Evolutionary conservation across 2,113 vertebrate genomes (phyloP), one percentile per base, ranked within the genome.

Genomic region (Cariama cristata): DNA sequence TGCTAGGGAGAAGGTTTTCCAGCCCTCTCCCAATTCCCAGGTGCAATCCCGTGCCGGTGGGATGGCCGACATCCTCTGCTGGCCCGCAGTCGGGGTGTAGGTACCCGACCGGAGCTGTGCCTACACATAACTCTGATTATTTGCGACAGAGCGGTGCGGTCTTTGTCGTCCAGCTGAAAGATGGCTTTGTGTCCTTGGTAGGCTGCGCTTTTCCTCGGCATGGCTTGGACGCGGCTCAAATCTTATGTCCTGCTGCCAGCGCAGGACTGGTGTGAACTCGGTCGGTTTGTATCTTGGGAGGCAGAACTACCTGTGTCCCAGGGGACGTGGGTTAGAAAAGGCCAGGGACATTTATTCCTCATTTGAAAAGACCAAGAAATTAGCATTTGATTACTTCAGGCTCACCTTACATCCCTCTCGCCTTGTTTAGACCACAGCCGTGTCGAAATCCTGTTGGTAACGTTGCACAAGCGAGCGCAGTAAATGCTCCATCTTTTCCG

Each of bases 81-180:
- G 5, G 6, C 62, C 60, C 8, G 0, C 35, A 4, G 67, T 3
- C 2, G 2, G 47, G 56, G 14, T 9, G 35, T 5, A 12, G 67
- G 45, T 23, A 12, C 33, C 2, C 3, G 14, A 27, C 18, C 3
- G 4, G 74, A 38, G 49, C 56, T 7, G 18, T 20, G 28, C 24
- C 12, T 28, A 1, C 32, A 7, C 10, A 18, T 13, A 40, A 56
- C 40, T 16, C 14, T 2, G 59, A 13, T 59, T 12, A 9, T 33
- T 45, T 14, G 38, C 6, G 7, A 20, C 47, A 16, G 27, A 28
- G 2, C 5, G 8, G 20, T 13, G n/a, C 4, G 5, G 52, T 9
- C 24, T 24, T 44, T 32, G 44, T 44, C 5, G 1, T 26, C 32
- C 47, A 8, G 26, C 64, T 38, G 13, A 62, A 66, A 52, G 64